Evolutionary conservation across 1,140 invertebrate genomes (phyloP), one percentile per base, ranked within the genome.

Genomic region (Meloidogyne floridensis): DNA sequence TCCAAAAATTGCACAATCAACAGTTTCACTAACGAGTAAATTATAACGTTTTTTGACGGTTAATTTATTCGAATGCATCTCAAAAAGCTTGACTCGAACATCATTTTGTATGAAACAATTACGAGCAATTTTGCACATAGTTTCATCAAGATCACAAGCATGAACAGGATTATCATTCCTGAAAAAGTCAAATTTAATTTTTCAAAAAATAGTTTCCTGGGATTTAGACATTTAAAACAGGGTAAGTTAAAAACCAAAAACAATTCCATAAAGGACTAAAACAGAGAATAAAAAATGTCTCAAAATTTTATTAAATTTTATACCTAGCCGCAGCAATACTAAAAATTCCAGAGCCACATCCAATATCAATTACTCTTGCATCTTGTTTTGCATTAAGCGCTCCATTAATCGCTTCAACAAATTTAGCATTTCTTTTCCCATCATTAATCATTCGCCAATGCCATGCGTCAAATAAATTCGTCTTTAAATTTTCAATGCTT

Each of bases 401-500:
- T 10, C 3, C 9, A 51, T 73, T 18, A 80, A 80, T 75, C 42
- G 71, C 80, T n/a, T 80, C 51, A 15, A 65, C 56, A 75, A 82
- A 82, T 42, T 54, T 59, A 32, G 43, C 47, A 70, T 82, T 82
- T 9, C 81, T 80, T 20, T 71, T 72, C 6, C 81, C 70, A 18
- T 82, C 81, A 53, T 82, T 82, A 20, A 82, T 80, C 81, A 82
- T 82, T 51, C 81, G 69, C 81, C 81, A 82, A 13, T 82, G 81
- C 81, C 81, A 82, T 7, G 78, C 81, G n/a, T 82, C 81, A 65
- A 82, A 65, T 11, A 82, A 53, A 71, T 80, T 82, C 20, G 81
- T 82, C 8, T 81, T 80, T 7, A 81, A 80, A 51, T 82, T 83
- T 75, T 82, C 81, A 32, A 74, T 18, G 15, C 80, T 82, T 47